Conservation (phyloP, 2,113 vertebrate species). For the Noctilio leporinus region DNA sequence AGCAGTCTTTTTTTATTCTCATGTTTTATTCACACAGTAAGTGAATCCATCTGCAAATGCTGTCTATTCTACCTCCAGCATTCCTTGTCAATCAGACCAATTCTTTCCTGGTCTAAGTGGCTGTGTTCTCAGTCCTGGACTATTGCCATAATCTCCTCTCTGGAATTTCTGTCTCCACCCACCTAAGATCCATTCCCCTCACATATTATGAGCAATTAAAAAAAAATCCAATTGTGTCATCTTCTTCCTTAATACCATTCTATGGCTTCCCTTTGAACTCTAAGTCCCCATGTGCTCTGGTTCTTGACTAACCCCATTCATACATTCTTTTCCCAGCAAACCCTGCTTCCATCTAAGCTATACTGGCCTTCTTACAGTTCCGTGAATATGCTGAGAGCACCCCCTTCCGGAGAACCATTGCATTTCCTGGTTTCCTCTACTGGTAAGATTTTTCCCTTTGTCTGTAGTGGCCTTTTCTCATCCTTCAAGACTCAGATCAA, state of each 20-base stretch:
- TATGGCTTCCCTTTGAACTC: background rate
- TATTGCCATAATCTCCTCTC: background rate
- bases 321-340: background rate
- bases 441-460: background rate
- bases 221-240: background rate
- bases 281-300: background rate
- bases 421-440: background rate
- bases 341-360: background rate
- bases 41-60: background rate
- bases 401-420: background rate
- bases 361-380: background rate
- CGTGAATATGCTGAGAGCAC: background rate
- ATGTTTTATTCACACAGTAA: conserved; percentile 18
- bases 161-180: background rate
- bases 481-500: background rate
- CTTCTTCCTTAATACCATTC: background rate
- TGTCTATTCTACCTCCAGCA: background rate
- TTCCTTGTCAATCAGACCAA: background rate
- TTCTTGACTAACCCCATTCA: background rate
- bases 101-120: background rate
- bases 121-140: background rate
- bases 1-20: background rate
- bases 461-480: background rate
- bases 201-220: background rate
- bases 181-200: background rate